phyloP scores from a whole-genome alignment of 2,797 vertebrate genomes.

The Lepilemur septentrionalis region DNA sequence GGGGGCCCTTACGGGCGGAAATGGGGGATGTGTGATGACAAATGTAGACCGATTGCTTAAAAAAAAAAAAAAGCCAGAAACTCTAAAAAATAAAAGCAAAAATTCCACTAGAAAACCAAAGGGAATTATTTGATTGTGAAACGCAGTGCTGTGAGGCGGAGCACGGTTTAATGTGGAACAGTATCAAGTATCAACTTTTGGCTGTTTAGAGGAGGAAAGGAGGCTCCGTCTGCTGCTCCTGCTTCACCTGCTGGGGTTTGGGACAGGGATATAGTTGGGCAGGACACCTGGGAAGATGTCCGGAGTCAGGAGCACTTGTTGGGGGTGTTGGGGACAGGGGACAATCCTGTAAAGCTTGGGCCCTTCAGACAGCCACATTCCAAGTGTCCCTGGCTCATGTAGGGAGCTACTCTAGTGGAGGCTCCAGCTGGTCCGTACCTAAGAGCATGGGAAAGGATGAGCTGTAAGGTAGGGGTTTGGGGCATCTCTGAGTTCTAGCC shows the following conservation, averaged over 20 bases:
- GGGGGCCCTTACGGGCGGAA: constrained; percentile 72
- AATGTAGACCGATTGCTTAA: constrained; percentile 77
- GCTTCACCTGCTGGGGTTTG: neutral
- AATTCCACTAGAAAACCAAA: constrained; percentile 76
- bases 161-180: neutral
- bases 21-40: constrained; percentile 77
- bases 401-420: neutral
- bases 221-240: neutral
- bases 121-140: constrained; percentile 77
- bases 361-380: neutral
- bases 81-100: constrained; percentile 77
- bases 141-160: neutral
- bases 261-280: neutral
- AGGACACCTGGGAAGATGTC: neutral
- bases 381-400: neutral
- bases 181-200: neutral
- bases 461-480: neutral
- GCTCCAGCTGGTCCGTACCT: neutral
- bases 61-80: constrained; percentile 71
- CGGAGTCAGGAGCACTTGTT: neutral
- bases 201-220: neutral
- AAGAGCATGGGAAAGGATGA: neutral
- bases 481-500: neutral
- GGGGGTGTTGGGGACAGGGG: neutral
- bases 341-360: neutral